Conservation (phyloP, 2,888 invertebrate genomes). For the Ariolimax columbianus region DNA sequence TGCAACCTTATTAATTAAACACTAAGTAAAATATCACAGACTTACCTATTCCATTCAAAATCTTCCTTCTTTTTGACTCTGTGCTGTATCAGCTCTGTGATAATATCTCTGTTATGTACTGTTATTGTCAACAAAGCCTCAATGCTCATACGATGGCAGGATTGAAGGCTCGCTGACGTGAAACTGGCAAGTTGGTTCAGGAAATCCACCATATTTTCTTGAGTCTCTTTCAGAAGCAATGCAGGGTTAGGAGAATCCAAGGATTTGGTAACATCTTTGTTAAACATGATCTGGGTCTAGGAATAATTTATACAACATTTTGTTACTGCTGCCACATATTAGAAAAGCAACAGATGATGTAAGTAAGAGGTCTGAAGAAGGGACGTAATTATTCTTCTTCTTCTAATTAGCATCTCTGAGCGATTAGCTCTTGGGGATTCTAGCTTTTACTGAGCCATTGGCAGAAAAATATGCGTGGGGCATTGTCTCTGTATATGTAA, state of each 20-base stretch:
- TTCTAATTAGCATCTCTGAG: no score
- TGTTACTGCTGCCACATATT: background rate
- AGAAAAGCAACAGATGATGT: background rate
- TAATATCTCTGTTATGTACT: constrained; percentile 78
- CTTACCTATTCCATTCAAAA: constrained; percentile 78
- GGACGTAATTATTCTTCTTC: no score
- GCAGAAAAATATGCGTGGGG: no score
- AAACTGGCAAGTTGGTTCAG: constrained; percentile 74
- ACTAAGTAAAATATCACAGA: background rate
- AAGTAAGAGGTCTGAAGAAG: background rate
- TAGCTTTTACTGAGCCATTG: no score
- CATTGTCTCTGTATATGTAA: no score
- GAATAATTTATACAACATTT: constrained; percentile 22
- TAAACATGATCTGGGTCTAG: constrained; percentile 78
- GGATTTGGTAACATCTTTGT: constrained; percentile 72
- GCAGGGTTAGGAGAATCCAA: constrained; percentile 66
- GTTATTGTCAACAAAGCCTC: constrained; percentile 78
- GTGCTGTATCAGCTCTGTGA: constrained; percentile 71
- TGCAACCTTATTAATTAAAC: no score
- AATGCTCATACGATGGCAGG: constrained; percentile 74
- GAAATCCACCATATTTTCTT: constrained; percentile 68
- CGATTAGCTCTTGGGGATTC: no score
- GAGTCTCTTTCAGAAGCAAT: constrained; percentile 63
- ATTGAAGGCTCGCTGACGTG: constrained; percentile 69
- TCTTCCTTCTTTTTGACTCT: constrained; percentile 72